Evolutionary conservation across 2,113 vertebrate genomes (phyloP), one percentile per base, ranked within the genome.

Genomic region (Clarias magur): DNA sequence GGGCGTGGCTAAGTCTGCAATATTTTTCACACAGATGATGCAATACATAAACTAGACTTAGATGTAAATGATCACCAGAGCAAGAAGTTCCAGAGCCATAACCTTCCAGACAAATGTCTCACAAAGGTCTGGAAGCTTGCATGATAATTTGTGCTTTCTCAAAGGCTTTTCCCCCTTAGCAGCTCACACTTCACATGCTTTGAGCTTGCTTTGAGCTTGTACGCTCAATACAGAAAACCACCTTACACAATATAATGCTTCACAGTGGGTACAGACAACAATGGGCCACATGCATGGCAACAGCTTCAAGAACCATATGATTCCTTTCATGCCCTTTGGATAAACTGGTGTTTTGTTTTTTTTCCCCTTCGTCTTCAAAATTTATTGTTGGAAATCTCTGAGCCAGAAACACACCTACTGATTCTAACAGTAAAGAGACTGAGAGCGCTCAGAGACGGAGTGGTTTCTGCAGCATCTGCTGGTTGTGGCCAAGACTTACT

Each of bases 391-490:
- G 67, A 48, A 81, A 73, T 65, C 53, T 62, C 48, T 30, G 17
- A 56, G 62, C 60, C 86, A 30, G 27, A 75, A 87, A 75, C 30
- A 67, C 62, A 62, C 68, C 86, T 65, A 67, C 17, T 56, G 56
- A 27, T 83, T 25, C 78, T 56, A 75, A 82, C 25, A 63, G 60
- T 53, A 79, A 16, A 23, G 5, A 23, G 25, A 85, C 56, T 38
- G 34, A 38, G 62, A 65, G 42, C 57, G 65, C 7, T 8, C 3
- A 84, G 16, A 79, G 10, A 56, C 2, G 21, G 38, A 8, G 75
- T 68, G 27, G 9, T 38, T 42, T 38, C 25, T 16, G 34, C 8
- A 15, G 34, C 23, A 25, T 10, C 34, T 48, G 27, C 57, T 60
- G 23, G 68, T 25, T 56, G 27, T 16, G 3, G 8, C 53, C 56